phyloP scores from a whole-genome alignment of 2,888 invertebrate genomes.

The Acanthosepion lycidas region DNA sequence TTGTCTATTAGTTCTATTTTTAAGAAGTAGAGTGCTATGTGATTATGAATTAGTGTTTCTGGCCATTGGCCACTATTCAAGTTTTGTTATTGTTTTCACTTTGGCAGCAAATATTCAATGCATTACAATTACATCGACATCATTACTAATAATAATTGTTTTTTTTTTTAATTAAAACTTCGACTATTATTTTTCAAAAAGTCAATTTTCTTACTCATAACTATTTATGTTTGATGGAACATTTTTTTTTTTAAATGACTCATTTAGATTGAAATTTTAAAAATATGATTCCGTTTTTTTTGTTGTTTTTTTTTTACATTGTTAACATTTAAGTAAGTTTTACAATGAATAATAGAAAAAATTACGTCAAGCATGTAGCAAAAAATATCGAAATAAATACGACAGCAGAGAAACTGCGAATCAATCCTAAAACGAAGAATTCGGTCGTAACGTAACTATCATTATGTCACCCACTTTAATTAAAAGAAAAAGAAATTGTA shows the following conservation, averaged over 20 bases:
- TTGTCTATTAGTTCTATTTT: background rate
- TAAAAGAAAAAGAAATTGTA: too few relatives aligned
- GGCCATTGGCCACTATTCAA: background rate
- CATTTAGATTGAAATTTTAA: background rate
- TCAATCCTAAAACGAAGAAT: too few relatives aligned
- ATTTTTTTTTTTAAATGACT: background rate
- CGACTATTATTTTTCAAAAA: background rate
- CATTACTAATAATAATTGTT: too few relatives aligned
- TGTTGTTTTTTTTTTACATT: too few relatives aligned
- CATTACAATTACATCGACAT: too few relatives aligned
- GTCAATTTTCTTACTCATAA: background rate
- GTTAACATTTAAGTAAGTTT: background rate
- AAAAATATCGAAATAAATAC: too few relatives aligned
- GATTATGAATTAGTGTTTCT: background rate
- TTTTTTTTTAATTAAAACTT: background rate
- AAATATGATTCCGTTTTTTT: too few relatives aligned
- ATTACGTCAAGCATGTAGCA: too few relatives aligned
- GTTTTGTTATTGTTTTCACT: background rate
- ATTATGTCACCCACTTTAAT: too few relatives aligned
- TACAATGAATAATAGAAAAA: too few relatives aligned
- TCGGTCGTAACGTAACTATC: too few relatives aligned
- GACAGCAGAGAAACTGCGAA: too few relatives aligned
- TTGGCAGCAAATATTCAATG: background rate
- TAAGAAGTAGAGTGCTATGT: background rate
- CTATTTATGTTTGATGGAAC: background rate